These are phyloP conservation scores for Druon quercuslanigerum DNA, from an alignment of 1,140 invertebrate genomes.

Conservation along the genomic window DNA sequence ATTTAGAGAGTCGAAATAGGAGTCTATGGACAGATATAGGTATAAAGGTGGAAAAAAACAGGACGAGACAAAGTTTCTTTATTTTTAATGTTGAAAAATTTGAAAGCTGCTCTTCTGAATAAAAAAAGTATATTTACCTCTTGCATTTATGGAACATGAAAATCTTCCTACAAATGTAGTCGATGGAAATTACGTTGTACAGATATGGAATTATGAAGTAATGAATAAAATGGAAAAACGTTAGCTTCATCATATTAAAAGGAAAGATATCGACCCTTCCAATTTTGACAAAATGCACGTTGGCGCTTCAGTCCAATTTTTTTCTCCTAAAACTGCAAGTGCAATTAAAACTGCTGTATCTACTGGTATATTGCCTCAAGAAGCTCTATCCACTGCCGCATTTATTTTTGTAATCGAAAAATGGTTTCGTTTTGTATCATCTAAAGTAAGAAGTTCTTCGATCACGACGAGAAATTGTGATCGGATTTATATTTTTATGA, in stretches of 20 bases:
- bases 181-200: slow-evolving; percentile 19
- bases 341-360: not conserved
- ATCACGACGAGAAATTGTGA: slow-evolving; percentile 40
- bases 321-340: slow-evolving; percentile 43
- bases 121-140: slow-evolving; percentile 35
- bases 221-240: slow-evolving; percentile 3
- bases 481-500: slow-evolving; percentile 38
- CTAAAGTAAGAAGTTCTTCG: slow-evolving; percentile 31
- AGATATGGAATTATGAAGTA: slow-evolving; percentile 39
- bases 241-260: slow-evolving; percentile 27
- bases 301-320: slow-evolving; percentile 42
- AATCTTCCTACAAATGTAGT: slow-evolving; percentile 37
- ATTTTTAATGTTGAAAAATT: slow-evolving; percentile 40
- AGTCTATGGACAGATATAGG: slow-evolving; percentile 32
- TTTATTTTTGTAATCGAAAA: slow-evolving; percentile 32
- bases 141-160: slow-evolving; percentile 30
- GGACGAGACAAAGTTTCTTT: slow-evolving; percentile 29
- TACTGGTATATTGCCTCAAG: too few species aligned
- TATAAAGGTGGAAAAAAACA: slow-evolving; percentile 25
- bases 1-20: slow-evolving; percentile 33
- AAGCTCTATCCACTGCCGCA: slow-evolving; percentile 31
- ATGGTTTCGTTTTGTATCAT: slow-evolving; percentile 31
- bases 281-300: slow-evolving; percentile 48
- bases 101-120: slow-evolving; percentile 38
- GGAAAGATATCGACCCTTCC: slow-evolving; percentile 37